Evolutionary conservation across 2,888 invertebrate genomes (phyloP).

Genomic region (Nebria salina): DNA sequence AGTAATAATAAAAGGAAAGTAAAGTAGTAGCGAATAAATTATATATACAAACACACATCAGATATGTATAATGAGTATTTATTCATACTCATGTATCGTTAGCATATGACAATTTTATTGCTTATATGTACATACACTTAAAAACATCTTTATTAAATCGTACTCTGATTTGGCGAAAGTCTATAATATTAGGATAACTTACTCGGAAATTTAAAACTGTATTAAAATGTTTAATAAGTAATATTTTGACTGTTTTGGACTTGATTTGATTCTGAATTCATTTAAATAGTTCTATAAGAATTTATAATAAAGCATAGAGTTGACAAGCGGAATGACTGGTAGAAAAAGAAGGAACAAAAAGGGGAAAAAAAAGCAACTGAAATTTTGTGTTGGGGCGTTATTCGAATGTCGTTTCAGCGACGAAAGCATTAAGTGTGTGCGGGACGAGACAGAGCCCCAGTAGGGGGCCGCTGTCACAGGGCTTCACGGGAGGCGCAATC

Average conservation of each 20-base stretch:
- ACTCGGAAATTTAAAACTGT: not conserved
- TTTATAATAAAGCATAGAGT: slow-evolving; percentile 17
- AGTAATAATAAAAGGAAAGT: not conserved
- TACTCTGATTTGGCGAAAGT: not conserved
- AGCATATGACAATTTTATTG: slow-evolving; percentile 14
- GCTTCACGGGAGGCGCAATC: slow-evolving; percentile 53
- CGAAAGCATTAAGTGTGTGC: slow-evolving; percentile 23
- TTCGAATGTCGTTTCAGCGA: slow-evolving; percentile 21
- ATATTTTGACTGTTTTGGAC: not conserved
- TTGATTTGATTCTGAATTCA: not conserved
- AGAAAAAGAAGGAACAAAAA: not conserved
- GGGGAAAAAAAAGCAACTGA: not conserved
- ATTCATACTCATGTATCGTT: slow-evolving; percentile 15
- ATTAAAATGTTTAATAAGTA: not conserved
- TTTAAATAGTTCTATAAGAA: slow-evolving; percentile 33
- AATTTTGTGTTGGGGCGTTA: not conserved
- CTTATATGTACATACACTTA: not conserved
- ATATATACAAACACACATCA: not conserved
- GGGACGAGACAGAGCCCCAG: slow-evolving; percentile 47
- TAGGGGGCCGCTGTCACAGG: slow-evolving; percentile 56
- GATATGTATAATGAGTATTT: slow-evolving; percentile 15
- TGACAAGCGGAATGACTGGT: slow-evolving; percentile 5
- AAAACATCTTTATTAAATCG: not conserved
- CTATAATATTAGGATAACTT: not conserved
- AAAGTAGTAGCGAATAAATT: not conserved